Base-by-base conservation (phyloP, 2,888 invertebrate genomes). In the Boloria selene region DNA sequence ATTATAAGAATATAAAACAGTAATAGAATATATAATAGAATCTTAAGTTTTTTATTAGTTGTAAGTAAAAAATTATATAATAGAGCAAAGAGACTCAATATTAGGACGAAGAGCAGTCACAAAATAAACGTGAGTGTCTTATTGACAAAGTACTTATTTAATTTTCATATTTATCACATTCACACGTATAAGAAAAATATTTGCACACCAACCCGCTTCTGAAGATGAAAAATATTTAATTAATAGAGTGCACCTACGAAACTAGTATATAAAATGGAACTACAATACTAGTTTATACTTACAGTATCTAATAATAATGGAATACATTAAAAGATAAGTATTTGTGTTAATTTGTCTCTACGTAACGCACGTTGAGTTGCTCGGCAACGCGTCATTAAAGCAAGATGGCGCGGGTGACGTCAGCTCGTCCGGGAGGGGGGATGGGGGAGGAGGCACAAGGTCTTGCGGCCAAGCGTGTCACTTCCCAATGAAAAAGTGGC, bases 341-440 rank as follows among this genome's bases (percentile, higher is more conserved):
- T 71, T 64, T 51, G 56, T 61, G 59, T 69, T 63, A 62, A 61
- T 69, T 58, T 60, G 55, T 67, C 63, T 67, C 60, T 83, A 81
- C 81, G 84, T 81, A 79, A 82, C 84, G 81, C 81, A 82, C 82
- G 77, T 79, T 78, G 73, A 77, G 90, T 91, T 90, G 90, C 92
- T 77, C 80, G 79, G 91, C 90, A 89, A 92, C 90, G 84, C 82
- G 82, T 83, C 81, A 83, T 77, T 80, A 82, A 81, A 82, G 84
- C 90, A 92, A 92, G 91, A 92, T 92, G 92, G 91, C 91, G 90
- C 79, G 77, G 80, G 75, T 90, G 88, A 90, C 92, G 92, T 91
- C 90, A 91, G 77, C 82, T 76, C 62, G 66, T 82, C 75, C 77
- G 73, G 74, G 76, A 49, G 51, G 42, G 56, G 64, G 58, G 31